Evolutionary conservation across 1,140 invertebrate species (phyloP).

Genomic region (Panagrolaimus sp.): DNA sequence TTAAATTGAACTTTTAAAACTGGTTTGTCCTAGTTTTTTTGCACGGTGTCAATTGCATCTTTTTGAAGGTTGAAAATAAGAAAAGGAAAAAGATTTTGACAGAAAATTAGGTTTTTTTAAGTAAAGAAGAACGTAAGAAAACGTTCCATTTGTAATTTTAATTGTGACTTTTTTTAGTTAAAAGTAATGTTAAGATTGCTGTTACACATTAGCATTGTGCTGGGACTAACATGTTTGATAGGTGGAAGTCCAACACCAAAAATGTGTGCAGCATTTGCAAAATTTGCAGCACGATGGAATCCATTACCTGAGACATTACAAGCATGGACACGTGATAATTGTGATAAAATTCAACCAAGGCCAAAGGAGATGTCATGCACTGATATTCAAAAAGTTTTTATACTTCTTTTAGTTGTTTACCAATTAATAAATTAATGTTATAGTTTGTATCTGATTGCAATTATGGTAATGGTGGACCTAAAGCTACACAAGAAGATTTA

Average conservation of each 20-base stretch:
- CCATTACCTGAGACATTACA: slow-evolving; percentile 33
- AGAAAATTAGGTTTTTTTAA: too few species aligned
- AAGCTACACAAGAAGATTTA: slow-evolving; percentile 1
- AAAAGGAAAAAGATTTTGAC: too few species aligned
- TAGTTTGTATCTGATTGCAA: slow-evolving; percentile 17
- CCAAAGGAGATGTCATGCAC: slow-evolving; percentile 36
- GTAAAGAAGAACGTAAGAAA: too few species aligned
- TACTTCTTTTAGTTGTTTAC: not conserved
- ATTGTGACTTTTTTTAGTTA: too few species aligned
- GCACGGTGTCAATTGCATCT: too few species aligned
- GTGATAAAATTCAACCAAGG: slow-evolving; percentile 36
- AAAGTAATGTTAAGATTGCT: too few species aligned
- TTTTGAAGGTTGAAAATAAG: too few species aligned
- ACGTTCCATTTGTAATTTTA: too few species aligned
- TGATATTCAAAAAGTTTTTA: slow-evolving; percentile 22
- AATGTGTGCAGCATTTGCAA: slow-evolving; percentile 33
- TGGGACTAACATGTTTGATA: not conserved
- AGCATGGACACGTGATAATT: slow-evolving; percentile 34
- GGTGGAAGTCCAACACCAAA: slow-evolving; percentile 24
- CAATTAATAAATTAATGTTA: not conserved
- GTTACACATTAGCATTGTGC: too few species aligned
- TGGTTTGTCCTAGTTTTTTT: too few species aligned
- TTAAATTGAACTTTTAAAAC: too few species aligned
- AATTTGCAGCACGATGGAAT: slow-evolving; percentile 36
- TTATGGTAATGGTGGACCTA: slow-evolving; percentile 12